Evolutionary conservation across 2,888 invertebrate genomes (phyloP).

Genomic region (Epistrophe grossulariae): DNA sequence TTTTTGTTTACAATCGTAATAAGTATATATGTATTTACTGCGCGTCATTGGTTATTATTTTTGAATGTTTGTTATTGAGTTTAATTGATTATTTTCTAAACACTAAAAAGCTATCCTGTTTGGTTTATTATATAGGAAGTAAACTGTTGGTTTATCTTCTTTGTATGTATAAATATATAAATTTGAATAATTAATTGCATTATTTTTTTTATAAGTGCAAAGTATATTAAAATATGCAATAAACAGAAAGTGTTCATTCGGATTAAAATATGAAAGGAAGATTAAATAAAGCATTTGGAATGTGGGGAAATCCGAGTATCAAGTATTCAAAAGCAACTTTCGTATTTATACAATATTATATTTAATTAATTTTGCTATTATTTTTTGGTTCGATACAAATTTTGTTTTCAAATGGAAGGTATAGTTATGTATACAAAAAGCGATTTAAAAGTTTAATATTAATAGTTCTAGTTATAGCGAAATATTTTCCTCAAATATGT

Average conservation of each 20-base stretch:
- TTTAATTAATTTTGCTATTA: neutral
- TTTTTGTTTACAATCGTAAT: neutral
- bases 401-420: neutral
- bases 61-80: neutral
- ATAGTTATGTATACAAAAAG: slow-evolving; percentile 37
- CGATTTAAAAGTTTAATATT: slow-evolving; percentile 33
- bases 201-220: slow-evolving; percentile 26
- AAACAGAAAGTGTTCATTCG: slow-evolving; percentile 18
- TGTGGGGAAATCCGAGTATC: slow-evolving; percentile 10
- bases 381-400: neutral
- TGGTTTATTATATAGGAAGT: no score
- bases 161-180: neutral
- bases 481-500: slow-evolving; percentile 57
- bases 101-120: neutral
- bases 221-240: slow-evolving; percentile 24
- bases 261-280: slow-evolving; percentile 7
- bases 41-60: neutral
- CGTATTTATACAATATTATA: slow-evolving; percentile 5
- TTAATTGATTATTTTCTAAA: neutral
- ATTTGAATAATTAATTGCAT: slow-evolving; percentile 2
- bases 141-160: no score
- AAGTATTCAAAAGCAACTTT: slow-evolving; percentile 15
- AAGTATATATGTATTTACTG: neutral
- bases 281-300: slow-evolving; percentile 15
- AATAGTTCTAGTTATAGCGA: slow-evolving; percentile 30